phyloP scores from a whole-genome alignment of 1,140 invertebrate genomes.

The Samia ricini region DNA sequence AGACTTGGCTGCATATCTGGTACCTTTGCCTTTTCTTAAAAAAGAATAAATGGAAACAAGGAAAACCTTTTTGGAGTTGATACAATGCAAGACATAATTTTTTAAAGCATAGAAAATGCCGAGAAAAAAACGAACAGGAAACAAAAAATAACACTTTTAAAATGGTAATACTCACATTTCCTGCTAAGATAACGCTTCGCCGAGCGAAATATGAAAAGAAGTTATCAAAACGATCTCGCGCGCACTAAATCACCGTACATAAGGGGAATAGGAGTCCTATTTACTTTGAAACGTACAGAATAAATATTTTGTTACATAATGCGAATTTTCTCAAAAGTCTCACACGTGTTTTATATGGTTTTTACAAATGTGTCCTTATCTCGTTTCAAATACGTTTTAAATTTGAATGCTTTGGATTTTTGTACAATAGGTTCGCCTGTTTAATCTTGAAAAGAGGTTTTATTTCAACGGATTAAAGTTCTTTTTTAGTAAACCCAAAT shows the following conservation, averaged over 20 bases:
- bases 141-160: conserved; percentile 11
- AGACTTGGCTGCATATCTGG: too few relatives aligned
- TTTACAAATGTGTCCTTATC: conserved; percentile 28
- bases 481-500: conserved; percentile 12
- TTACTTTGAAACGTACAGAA: conserved; percentile 74
- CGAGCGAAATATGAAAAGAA: conserved; percentile 71
- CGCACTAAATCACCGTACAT: conserved; percentile 75
- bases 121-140: not conserved
- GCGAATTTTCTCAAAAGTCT: conserved; percentile 70
- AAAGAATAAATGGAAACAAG: not conserved
- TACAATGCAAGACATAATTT: too few relatives aligned
- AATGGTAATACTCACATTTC: conserved; percentile 50
- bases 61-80: not conserved
- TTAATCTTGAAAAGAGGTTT: conserved; percentile 27
- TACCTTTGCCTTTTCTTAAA: too few relatives aligned
- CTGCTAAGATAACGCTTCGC: conserved; percentile 69
- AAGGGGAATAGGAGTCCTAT: conserved; percentile 72
- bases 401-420: conserved; percentile 22
- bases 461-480: conserved; percentile 17
- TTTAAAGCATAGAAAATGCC: not conserved
- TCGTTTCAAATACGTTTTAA: conserved; percentile 28
- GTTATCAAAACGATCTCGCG: conserved; percentile 73
- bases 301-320: conserved; percentile 77
- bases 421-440: conserved; percentile 15
- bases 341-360: conserved; percentile 19